Conservation (phyloP, 2,797 vertebrate genomes). For the Vireo griseus region DNA sequence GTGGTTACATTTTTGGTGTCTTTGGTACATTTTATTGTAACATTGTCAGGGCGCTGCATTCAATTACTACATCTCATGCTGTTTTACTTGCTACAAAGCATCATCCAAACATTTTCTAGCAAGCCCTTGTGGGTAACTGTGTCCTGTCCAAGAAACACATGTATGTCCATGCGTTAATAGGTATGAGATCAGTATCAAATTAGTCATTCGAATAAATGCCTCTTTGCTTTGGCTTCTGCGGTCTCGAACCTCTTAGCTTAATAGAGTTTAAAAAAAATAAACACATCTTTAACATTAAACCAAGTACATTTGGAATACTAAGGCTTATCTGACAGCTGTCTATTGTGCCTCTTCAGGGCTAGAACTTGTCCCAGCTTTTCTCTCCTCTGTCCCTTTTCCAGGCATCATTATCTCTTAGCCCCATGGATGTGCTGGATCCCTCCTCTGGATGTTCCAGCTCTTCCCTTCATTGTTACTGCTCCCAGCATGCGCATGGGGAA, state of each 20-base stretch:
- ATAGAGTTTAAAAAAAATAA: background rate
- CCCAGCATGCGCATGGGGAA: accelerated
- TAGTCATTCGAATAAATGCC: background rate
- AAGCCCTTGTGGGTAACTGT: conserved; percentile 8
- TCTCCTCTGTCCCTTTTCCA: background rate
- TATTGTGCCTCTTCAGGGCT: background rate
- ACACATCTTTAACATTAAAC: background rate
- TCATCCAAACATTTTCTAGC: conserved; percentile 7
- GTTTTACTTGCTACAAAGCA: conserved; percentile 40
- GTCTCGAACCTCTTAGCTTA: background rate
- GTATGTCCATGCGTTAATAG: background rate
- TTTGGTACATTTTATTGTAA: conserved; percentile 36
- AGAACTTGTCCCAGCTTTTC: background rate
- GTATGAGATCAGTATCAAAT: background rate
- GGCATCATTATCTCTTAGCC: background rate
- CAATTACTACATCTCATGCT: conserved; percentile 47
- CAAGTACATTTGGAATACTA: background rate
- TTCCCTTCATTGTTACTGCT: background rate
- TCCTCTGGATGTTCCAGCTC: background rate
- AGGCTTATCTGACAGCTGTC: background rate
- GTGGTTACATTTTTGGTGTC: conserved; percentile 47
- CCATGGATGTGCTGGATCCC: background rate
- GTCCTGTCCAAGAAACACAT: background rate
- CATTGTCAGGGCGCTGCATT: conserved; percentile 27
- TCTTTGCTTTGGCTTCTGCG: background rate